Base-by-base conservation (phyloP, 1,140 invertebrate genomes). In the Papilio helenus region DNA sequence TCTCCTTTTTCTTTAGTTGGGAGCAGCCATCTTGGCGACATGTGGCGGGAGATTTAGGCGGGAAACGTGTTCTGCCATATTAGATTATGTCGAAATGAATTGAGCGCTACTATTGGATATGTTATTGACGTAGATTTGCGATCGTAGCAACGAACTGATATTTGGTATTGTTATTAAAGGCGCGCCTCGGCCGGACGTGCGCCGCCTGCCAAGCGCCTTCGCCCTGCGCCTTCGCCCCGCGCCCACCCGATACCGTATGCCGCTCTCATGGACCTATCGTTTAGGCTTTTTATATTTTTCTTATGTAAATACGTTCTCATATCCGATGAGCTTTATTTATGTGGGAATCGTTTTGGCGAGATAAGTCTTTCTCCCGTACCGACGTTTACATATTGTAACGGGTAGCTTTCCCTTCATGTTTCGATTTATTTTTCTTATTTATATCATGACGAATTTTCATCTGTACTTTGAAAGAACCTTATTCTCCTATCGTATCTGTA, bases 241-340 rank as follows among this genome's bases (percentile, higher is more conserved):
- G 92, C 86, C 58, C 2, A 39, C 34, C 61, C 26, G 61, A 7
- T 29, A 26, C 61, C 61, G 61, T 29, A 68, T 68, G 86, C 81
- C 89, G 84, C 88, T 90, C 90, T 91, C 92, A 89, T 88, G 89
- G 86, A 89, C 87, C 89, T 92, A 92, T 93, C 92, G 92, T 93
- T 94, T 94, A 91, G 92, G 92, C 92, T 93, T 89, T 92, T 94
- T 94, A 94, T 93, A 94, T 94, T 94, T 94, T 94, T 93, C 92
- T 92, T 94, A 94, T 94, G 93, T 94, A 94, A 94, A 94, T 94
- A 91, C 90, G 76, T 87, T 90, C 93, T 94, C 92, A 94, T 94
- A 94, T 94, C 91, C 92, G 91, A 93, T 93, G 92, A 94, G 93
- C 91, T 94, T 94, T 94, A 94, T 94, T 94, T 94, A 94, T 94